Base-by-base conservation (phyloP, 1,140 invertebrate species). In the Drosophila willistoni region DNA sequence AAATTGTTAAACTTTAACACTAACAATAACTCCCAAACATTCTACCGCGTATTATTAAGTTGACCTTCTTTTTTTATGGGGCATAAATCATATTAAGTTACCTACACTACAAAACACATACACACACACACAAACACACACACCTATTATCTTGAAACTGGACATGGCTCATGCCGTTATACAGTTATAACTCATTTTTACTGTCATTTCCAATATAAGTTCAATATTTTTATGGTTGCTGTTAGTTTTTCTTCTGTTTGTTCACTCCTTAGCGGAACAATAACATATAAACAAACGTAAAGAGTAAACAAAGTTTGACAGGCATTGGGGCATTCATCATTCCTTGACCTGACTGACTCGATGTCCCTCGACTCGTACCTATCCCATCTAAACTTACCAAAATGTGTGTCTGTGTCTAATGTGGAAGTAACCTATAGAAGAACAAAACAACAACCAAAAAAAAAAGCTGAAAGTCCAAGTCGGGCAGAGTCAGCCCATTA, bases 131-230 rank as follows among this genome's bases (percentile, higher is more conserved):
- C 60, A 29, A 0, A 34, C 36, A 56, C 60, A 44, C 64, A 13
- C 64, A 51, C 60, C 61, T 68, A 22, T 73, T 51, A 51, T 51
- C 44, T 22, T 64, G 64, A 64, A 68, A 57, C 65, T 25, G 36
- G 64, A 60, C 44, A 33, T 41, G 56, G 51, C 14, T 34, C 2
- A 22, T 22, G 17, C 44, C 56, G 47, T 73, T 84, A 76, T 44
- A 64, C 66, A 77, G 82, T 70, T 81, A 73, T 85, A 81, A 81
- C 68, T 85, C 78, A 86, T 75, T 69, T 51, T 75, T 10, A 41
- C n/a, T 70, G 71, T 54, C 74, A 64, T 81, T 86, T 86, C 59
- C 74, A 71, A 85, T 75, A 85, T 81, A 85, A 86, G 75, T 75
- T 85, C 68, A 75, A 78, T 72, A 86, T 75, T 81, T 86, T 86